Evolutionary conservation across 2,113 vertebrate species (phyloP), one percentile per base, ranked within the genome.

Genomic region (Vombatus ursinus): DNA sequence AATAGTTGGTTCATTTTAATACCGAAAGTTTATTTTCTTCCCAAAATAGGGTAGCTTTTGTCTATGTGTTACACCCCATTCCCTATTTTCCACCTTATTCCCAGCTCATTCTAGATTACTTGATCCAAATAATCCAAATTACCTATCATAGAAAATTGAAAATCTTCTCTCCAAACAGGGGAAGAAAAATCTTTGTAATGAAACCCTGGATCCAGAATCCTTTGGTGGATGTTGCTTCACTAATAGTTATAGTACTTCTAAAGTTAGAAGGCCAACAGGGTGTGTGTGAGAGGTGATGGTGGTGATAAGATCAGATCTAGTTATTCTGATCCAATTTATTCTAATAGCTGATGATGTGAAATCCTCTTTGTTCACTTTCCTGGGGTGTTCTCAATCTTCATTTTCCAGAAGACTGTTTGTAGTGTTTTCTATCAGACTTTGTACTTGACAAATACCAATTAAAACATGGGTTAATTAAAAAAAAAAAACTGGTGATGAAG

Each of bases 361-460:
- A 92, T 94, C 53, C 11, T 95, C 47, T 93, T 97, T 7, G 89
- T 25, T 37, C 16, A 90, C 91, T 48, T 50, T 11, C 50, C 16
- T 95, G 95, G 93, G 89, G 26, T n/a, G 14, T 92, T 28, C 10
- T 94, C 57, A 44, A 94, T 97, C n/a, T 91, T 93, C 96, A 19
- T 93, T 96, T 96, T 97, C 54, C 49, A 93, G 51, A 93, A 94
- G 49, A 95, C 2, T 91, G 94, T 93, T 90, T 96, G 0, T 90
- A 97, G 93, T 1, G 0, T 53, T 95, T 97, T 94, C 91, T 95
- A 24, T 97, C 89, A 61, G 94, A 28, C 52, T 97, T 97, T 93
- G 28, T 96, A 95, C 68, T 96, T 47, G 28, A 96, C 8, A 96
- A 93, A 68, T 90, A 57, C 95, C 94, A 98, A 98, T 97, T 98